phyloP scores from a whole-genome alignment of 2,113 vertebrate species.

The Sapayoa aenigma region DNA sequence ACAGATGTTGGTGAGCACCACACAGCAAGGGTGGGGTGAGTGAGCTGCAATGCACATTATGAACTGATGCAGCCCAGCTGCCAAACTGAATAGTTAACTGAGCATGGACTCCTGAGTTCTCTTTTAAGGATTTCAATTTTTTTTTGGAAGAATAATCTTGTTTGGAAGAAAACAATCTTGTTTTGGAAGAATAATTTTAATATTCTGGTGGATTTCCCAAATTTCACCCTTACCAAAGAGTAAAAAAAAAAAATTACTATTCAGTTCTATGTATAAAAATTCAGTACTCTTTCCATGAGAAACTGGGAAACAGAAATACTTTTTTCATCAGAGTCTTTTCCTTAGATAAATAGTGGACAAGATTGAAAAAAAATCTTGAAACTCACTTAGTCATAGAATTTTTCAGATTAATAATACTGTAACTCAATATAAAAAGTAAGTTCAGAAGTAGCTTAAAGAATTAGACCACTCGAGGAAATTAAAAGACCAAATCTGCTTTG shows the following conservation, averaged over 20 bases:
- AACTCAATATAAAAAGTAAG: neutral
- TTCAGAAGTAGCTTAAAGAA: neutral
- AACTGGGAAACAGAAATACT: neutral
- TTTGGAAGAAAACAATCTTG: too few species aligned
- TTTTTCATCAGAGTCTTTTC: neutral
- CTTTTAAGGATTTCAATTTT: neutral
- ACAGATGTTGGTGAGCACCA: neutral
- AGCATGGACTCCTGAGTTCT: neutral
- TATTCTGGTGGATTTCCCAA: neutral
- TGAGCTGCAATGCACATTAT: neutral
- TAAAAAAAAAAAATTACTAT: neutral
- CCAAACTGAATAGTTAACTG: neutral
- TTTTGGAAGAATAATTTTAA: neutral
- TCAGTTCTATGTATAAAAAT: neutral
- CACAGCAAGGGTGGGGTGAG: neutral
- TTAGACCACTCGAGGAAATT: conserved; percentile 3
- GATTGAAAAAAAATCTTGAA: neutral
- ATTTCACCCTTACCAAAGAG: neutral
- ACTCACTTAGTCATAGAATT: neutral
- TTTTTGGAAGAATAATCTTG: neutral
- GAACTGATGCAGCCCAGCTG: neutral
- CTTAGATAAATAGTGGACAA: neutral
- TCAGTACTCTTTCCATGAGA: neutral
- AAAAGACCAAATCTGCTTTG: neutral
- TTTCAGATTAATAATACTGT: neutral